Percentiles rank a stretch among this genome's conserved stretches.
Conservation (phyloP, 2,888 invertebrate species). For the Platycheirus albimanus region DNA sequence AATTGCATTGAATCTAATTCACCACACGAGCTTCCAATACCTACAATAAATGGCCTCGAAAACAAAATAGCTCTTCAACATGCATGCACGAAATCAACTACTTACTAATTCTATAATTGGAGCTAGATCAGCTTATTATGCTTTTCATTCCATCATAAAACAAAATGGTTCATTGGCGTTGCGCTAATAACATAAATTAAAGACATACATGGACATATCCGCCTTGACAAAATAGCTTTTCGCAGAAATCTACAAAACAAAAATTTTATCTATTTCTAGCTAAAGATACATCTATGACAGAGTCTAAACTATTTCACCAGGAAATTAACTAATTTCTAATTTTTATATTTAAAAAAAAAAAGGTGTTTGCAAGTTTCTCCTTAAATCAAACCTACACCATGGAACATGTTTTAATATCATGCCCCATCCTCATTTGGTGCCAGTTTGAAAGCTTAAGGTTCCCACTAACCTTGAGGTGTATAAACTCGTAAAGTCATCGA, state of each 20-base stretch:
- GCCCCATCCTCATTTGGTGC: constrained; percentile 65
- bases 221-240: constrained; percentile 29
- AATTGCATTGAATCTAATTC: too few species aligned
- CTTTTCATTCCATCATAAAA: not conserved
- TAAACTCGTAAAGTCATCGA: constrained; percentile 48
- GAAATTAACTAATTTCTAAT: constrained; percentile 46
- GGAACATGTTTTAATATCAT: not conserved
- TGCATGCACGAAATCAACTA: not conserved
- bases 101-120: constrained; percentile 12
- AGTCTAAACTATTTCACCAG: constrained; percentile 9
- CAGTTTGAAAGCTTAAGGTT: constrained; percentile 22
- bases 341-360: constrained; percentile 12
- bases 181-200: constrained; percentile 52
- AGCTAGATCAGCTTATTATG: not conserved
- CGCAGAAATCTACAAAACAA: not conserved
- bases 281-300: not conserved
- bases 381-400: constrained; percentile 63
- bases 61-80: not conserved
- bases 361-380: constrained; percentile 60
- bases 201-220: constrained; percentile 61
- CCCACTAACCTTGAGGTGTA: constrained; percentile 54
- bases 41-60: too few species aligned
- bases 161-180: not conserved
- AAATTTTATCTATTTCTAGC: too few species aligned
- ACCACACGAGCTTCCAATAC: not conserved